Percentiles rank a stretch among this genome's conserved stretches.
Evolutionary conservation across 2,113 vertebrate genomes (phyloP).

Genomic region (Brachypodius melanocephalos): DNA sequence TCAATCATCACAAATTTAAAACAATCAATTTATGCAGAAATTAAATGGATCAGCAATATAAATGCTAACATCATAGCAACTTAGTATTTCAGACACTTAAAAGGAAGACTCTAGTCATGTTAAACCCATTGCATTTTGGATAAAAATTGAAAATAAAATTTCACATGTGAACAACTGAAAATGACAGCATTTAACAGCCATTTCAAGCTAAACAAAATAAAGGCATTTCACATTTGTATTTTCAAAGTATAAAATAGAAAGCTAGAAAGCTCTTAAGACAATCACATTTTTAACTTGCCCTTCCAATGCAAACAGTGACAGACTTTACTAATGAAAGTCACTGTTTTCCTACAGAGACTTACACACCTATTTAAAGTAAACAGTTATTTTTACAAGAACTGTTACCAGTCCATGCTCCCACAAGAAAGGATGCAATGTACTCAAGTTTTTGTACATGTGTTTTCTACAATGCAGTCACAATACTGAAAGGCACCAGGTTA

Average conservation of each 20-base stretch:
- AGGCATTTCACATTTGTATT: conserved; percentile 8
- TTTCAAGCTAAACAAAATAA: conserved; percentile 1
- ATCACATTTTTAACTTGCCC: neutral
- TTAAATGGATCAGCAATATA: neutral
- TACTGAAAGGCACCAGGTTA: conserved; percentile 46
- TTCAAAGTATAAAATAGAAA: neutral
- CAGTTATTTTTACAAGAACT: neutral
- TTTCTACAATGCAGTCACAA: conserved; percentile 19
- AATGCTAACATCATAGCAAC: neutral
- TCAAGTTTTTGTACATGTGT: neutral
- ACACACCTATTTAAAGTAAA: neutral
- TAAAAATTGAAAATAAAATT: neutral
- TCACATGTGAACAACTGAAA: neutral
- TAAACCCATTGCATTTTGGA: neutral
- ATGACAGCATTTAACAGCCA: neutral
- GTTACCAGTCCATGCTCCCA: neutral
- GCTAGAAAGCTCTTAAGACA: neutral
- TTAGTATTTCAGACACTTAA: neutral
- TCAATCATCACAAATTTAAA: neutral
- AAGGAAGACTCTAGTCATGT: conserved; percentile 1
- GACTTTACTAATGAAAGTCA: neutral
- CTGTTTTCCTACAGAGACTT: neutral
- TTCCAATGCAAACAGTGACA: neutral
- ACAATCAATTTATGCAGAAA: neutral
- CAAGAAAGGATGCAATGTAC: neutral